phyloP scores from a whole-genome alignment of 2,797 vertebrate genomes.

The Lerista edwardsae region DNA sequence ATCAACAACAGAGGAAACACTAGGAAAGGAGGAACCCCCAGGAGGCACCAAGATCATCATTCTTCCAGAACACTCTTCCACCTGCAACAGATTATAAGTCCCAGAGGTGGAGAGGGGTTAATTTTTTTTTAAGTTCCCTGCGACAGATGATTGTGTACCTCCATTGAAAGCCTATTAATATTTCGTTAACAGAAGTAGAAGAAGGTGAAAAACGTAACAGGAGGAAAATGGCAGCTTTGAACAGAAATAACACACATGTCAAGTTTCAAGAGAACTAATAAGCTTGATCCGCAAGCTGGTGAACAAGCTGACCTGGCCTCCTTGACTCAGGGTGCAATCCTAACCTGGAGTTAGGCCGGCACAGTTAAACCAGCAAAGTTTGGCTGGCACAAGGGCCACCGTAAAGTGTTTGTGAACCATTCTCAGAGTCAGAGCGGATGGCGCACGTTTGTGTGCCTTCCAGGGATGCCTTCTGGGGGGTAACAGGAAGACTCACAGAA shows the following conservation, averaged over 20 bases:
- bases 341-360: no score
- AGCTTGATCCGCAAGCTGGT: neutral
- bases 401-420: no score
- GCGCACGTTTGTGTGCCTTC: no score
- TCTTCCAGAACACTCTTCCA: slow-evolving; percentile 54
- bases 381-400: no score
- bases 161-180: slow-evolving; percentile 52
- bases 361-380: no score
- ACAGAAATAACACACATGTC: neutral
- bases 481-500: no score
- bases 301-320: neutral
- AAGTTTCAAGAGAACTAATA: neutral
- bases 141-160: slow-evolving; percentile 27
- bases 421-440: no score
- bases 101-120: slow-evolving; percentile 44
- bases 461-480: no score
- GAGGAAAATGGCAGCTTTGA: slow-evolving; percentile 25
- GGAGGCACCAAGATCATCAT: neutral
- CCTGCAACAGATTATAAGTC: slow-evolving; percentile 67
- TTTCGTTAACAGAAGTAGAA: slow-evolving; percentile 64
- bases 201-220: slow-evolving; percentile 53
- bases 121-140: slow-evolving; percentile 42
- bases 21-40: neutral
- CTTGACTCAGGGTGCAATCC: no score
- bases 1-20: slow-evolving; percentile 17